These are phyloP conservation scores for Geopemphigus sp. DNA, from an alignment of 1,140 invertebrate genomes.

Conservation along the genomic window DNA sequence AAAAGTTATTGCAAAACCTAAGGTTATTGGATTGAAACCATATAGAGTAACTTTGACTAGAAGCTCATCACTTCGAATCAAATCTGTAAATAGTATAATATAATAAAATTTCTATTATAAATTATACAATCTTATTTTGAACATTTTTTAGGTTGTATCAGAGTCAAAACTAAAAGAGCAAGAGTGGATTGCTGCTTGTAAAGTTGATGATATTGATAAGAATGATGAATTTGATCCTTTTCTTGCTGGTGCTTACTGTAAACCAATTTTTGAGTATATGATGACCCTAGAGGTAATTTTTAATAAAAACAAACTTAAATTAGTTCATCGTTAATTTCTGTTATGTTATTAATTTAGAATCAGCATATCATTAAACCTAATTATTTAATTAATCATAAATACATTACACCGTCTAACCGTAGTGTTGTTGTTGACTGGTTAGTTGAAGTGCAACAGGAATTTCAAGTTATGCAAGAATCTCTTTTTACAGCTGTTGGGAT, in stretches of 20 bases:
- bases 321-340: neutral
- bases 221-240: slow-evolving; percentile 72
- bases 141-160: slow-evolving; percentile 2
- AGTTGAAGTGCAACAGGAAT: slow-evolving; percentile 86
- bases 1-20: slow-evolving; percentile 15
- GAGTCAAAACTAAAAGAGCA: slow-evolving; percentile 38
- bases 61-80: slow-evolving; percentile 28
- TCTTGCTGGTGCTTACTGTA: slow-evolving; percentile 76
- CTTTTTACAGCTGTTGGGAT: slow-evolving; percentile 85
- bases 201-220: slow-evolving; percentile 71
- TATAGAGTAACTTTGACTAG: slow-evolving; percentile 16
- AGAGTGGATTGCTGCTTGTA: slow-evolving; percentile 56
- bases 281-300: slow-evolving; percentile 64
- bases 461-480: slow-evolving; percentile 85
- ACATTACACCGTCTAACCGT: slow-evolving; percentile 80
- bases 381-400: slow-evolving; percentile 64
- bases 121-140: neutral
- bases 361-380: slow-evolving; percentile 63
- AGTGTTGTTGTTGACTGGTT: slow-evolving; percentile 89
- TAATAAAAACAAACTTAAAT: neutral
- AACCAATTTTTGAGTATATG: slow-evolving; percentile 82
- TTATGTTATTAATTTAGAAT: slow-evolving; percentile 53
- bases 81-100: slow-evolving; percentile 1
- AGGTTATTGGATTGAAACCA: neutral
- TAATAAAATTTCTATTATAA: too few species aligned